These are phyloP conservation scores for Syngnathoides biaculeatus DNA, from an alignment of 2,113 vertebrate genomes.

Conservation along the genomic window DNA sequence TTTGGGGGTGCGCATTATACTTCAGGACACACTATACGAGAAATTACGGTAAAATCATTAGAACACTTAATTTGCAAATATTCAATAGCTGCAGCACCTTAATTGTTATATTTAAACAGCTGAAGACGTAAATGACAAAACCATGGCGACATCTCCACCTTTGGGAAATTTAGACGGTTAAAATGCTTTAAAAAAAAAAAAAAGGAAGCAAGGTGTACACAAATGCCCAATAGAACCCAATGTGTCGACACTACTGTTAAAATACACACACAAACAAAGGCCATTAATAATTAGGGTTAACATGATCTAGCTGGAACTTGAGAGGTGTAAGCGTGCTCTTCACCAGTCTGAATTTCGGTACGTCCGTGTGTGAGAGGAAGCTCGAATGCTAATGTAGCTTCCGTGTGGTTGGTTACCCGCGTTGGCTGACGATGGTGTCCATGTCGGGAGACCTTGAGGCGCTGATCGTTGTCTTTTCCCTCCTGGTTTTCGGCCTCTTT, in stretches of 20 bases:
- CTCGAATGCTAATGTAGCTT: neutral
- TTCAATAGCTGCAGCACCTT: no score
- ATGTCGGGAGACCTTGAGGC: constrained; percentile 60
- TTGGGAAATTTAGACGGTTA: no score
- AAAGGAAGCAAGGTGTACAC: neutral
- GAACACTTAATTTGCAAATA: no score
- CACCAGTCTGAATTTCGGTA: constrained; percentile 25
- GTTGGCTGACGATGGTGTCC: constrained; percentile 47
- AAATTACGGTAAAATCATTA: no score
- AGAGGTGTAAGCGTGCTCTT: constrained; percentile 35
- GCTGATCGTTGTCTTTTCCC: constrained; percentile 56
- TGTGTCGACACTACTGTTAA: neutral
- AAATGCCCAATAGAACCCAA: neutral
- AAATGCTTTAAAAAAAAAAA: no score
- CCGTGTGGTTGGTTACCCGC: neutral
- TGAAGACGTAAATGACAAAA: no score
- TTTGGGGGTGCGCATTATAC: no score
- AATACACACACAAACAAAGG: neutral
- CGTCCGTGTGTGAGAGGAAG: neutral
- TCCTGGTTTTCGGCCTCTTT: constrained; percentile 66
- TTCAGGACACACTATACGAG: no score
- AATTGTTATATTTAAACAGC: no score
- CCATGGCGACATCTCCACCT: no score
- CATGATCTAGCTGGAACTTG: constrained; percentile 48
- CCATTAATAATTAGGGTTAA: constrained; percentile 54